Percentiles rank a stretch among this genome's conserved stretches.
These are phyloP conservation scores for Papilio helenus DNA, from an alignment of 1,140 invertebrate species.

Conservation along the genomic window DNA sequence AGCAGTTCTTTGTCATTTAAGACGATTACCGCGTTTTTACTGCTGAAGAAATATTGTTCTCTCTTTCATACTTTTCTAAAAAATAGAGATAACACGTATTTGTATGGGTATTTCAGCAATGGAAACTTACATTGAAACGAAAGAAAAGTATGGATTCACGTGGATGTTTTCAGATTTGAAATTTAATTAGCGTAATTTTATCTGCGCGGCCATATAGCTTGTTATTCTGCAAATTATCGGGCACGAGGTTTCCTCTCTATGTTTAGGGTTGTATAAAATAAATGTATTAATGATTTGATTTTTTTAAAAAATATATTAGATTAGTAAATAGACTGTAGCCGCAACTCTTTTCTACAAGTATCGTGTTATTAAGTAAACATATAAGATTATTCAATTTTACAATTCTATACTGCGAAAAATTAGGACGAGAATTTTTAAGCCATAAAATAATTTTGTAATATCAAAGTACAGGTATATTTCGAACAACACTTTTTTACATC, in stretches of 20 bases:
- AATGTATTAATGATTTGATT: background rate
- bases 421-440: no score
- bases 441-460: no score
- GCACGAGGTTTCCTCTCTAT: conserved; percentile 28
- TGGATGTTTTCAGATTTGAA: conserved; percentile 24
- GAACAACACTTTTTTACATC: no score
- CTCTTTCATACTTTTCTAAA: background rate
- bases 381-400: background rate
- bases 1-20: no score
- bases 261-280: conserved; percentile 12
- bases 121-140: background rate
- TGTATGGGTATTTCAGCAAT: background rate
- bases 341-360: no score
- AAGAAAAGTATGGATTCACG: background rate
- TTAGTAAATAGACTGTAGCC: no score
- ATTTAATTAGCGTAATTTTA: conserved; percentile 23
- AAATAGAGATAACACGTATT: background rate
- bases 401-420: no score
- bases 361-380: no score
- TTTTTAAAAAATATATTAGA: no score
- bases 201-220: conserved; percentile 3
- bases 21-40: no score
- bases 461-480: no score
- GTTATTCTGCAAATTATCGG: conserved; percentile 28
- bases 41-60: no score